A percentile compares a stretch with the other conserved stretches of the same genome.
phyloP scores from a whole-genome alignment of 1,140 invertebrate genomes.

The Drosophila kohkoa region DNA sequence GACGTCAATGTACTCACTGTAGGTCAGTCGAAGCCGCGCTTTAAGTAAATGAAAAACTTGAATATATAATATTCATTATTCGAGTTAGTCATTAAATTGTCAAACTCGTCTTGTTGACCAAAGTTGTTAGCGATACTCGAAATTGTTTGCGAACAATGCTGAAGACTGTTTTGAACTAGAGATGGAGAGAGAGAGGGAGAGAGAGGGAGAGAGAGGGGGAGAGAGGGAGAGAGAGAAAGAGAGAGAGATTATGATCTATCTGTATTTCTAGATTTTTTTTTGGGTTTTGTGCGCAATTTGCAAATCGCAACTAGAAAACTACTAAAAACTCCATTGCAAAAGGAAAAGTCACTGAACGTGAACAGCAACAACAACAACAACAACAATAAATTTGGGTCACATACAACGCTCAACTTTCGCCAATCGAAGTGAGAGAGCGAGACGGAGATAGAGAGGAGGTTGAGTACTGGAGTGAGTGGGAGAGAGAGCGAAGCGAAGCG shows the following conservation, averaged over 20 bases:
- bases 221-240: neutral
- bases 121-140: slow-evolving; percentile 54
- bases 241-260: neutral
- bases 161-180: slow-evolving; percentile 16
- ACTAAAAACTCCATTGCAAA: slow-evolving; percentile 44
- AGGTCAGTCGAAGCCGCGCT: slow-evolving; percentile 49
- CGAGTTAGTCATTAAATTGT: slow-evolving; percentile 47
- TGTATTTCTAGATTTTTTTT: neutral
- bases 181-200: neutral
- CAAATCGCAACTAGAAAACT: slow-evolving; percentile 29
- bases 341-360: slow-evolving; percentile 49
- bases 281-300: slow-evolving; percentile 34
- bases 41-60: slow-evolving; percentile 21
- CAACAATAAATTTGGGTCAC: slow-evolving; percentile 63
- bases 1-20: slow-evolving; percentile 73
- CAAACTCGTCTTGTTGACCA: slow-evolving; percentile 60
- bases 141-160: slow-evolving; percentile 47
- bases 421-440: neutral
- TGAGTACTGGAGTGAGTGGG: neutral
- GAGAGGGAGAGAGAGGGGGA: neutral
- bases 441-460: slow-evolving; percentile 8
- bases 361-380: slow-evolving; percentile 44
- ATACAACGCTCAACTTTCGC: slow-evolving; percentile 53
- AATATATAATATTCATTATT: slow-evolving; percentile 29
- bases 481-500: neutral